Evolutionary conservation across 1,140 invertebrate genomes (phyloP).

Genomic region (Bombus waltoni): DNA sequence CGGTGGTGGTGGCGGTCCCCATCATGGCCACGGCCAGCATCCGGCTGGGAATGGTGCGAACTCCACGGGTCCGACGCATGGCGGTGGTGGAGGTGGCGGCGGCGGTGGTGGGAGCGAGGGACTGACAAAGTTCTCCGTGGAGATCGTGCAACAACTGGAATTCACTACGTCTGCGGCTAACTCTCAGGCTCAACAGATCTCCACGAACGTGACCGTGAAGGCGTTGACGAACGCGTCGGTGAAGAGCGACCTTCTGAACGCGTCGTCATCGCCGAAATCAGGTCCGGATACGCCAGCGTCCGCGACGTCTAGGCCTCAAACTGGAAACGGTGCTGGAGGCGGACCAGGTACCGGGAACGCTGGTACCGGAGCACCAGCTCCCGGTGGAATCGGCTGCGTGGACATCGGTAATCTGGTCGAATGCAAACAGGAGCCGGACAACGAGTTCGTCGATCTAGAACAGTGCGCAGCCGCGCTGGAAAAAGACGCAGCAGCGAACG

Average conservation of each 20-base stretch:
- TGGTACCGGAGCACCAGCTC: conserved; percentile 59
- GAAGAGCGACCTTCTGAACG: conserved; percentile 86
- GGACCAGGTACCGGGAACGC: conserved; percentile 62
- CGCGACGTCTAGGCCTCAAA: conserved; percentile 60
- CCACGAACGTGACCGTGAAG: conserved; percentile 96
- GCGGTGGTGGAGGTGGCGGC: conserved; percentile 63
- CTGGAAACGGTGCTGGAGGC: conserved; percentile 64
- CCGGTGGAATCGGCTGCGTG: conserved; percentile 72
- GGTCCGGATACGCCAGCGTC: conserved; percentile 74
- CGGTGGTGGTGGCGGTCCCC: conserved; percentile 69
- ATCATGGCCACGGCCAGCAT: conserved; percentile 77
- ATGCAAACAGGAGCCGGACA: conserved; percentile 93
- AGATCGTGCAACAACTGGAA: conserved; percentile 94
- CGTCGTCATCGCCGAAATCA: conserved; percentile 83
- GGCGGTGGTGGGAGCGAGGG: conserved; percentile 82
- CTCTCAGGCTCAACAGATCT: conserved; percentile 93
- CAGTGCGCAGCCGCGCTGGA: conserved; percentile 91
- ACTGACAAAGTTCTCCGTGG: conserved; percentile 93
- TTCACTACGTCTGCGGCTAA: conserved; percentile 92
- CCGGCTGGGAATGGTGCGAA: conserved; percentile 75
- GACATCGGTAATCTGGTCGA: conserved; percentile 87
- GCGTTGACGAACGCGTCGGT: conserved; percentile 92
- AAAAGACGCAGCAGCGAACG: conserved; percentile 89
- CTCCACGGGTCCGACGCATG: conserved; percentile 74
- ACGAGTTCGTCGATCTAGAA: conserved; percentile 92